Evolutionary conservation across 2,797 vertebrate genomes (phyloP), one percentile per base, ranked within the genome.

Genomic region (Catostomus latipinnis): DNA sequence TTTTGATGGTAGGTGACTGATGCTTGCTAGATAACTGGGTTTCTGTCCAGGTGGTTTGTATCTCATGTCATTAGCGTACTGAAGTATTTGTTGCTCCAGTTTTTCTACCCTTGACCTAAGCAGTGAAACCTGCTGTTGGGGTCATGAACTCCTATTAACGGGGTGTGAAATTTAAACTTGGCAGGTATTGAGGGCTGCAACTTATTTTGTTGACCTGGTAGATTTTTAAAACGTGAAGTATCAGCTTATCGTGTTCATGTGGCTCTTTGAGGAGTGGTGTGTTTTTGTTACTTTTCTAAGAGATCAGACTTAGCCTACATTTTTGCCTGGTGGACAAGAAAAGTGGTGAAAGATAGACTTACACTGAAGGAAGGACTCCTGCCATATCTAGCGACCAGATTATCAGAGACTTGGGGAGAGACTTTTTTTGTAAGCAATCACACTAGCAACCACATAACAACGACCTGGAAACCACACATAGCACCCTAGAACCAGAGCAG

Each of bases 51-150:
- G 8, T 34, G 9, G n/a, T 57, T 71, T 66, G 22, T 4, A 11
- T 79, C 65, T 73, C 53, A 49, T 63, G 66, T 81, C 13, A 12
- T 22, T 52, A 66, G n/a, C 53, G 14, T 7, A 6, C 53, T 48
- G 13, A 53, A 34, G 13, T 69, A 12, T 11, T 5, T 68, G 48
- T 54, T 46, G 77, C 49, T 67, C 53, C 34, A 68, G 18, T 46
- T 76, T 67, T 68, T 16, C 9, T 61, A n/a, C 54, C 45, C 10
- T 73, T 84, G 70, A 81, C 74, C 74, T 77, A 8, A 69, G 46
- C 57, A 46, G 75, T 70, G 61, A 74, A 78, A 70, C 22, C 50
- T 53, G 61, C 11, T 49, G 61, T 71, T 71, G 49, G 58, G 71
- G 75, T 81, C 75, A 58, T 53, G 61, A 46, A 69, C 50, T 63